Evolutionary conservation across 1,140 invertebrate species (phyloP).

Genomic region (Drosophila triauraria): DNA sequence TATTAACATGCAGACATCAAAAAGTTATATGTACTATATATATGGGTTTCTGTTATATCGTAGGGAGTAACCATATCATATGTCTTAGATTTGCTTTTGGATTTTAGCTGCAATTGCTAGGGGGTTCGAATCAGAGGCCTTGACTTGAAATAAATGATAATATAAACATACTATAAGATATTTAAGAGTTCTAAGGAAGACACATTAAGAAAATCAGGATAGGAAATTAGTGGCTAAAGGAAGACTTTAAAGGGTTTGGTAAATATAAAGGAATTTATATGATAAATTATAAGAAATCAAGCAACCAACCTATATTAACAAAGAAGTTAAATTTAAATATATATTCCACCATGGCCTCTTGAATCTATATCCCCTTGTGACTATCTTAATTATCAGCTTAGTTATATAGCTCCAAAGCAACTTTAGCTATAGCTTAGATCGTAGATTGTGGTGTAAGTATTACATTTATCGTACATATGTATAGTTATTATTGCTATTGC

Average conservation of each 20-base stretch:
- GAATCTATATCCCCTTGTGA: not conserved
- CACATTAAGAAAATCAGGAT: not conserved
- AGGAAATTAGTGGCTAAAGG: not conserved
- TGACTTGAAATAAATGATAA: not conserved
- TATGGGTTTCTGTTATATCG: slow-evolving; percentile 21
- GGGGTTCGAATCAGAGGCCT: slow-evolving; percentile 3
- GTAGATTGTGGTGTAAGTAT: slow-evolving; percentile 48
- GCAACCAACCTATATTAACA: too few species aligned
- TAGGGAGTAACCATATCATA: slow-evolving; percentile 42
- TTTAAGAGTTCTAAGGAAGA: slow-evolving; percentile 18
- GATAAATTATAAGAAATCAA: not conserved
- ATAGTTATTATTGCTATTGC: slow-evolving; percentile 49
- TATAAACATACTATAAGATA: not conserved
- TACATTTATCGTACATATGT: slow-evolving; percentile 60
- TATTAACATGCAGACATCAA: slow-evolving; percentile 80
- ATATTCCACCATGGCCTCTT: slow-evolving; percentile 15
- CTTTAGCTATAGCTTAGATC: slow-evolving; percentile 47
- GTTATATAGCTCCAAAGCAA: slow-evolving; percentile 53
- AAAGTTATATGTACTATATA: slow-evolving; percentile 60
- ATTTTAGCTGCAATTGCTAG: slow-evolving; percentile 23
- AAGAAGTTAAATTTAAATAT: too few species aligned
- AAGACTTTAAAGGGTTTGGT: not conserved
- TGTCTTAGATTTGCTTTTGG: slow-evolving; percentile 48
- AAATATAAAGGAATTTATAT: not conserved
- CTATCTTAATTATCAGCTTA: slow-evolving; percentile 42